phyloP scores from a whole-genome alignment of 92 coral and sea anemone genomes.

The Meandrina meandrites region DNA sequence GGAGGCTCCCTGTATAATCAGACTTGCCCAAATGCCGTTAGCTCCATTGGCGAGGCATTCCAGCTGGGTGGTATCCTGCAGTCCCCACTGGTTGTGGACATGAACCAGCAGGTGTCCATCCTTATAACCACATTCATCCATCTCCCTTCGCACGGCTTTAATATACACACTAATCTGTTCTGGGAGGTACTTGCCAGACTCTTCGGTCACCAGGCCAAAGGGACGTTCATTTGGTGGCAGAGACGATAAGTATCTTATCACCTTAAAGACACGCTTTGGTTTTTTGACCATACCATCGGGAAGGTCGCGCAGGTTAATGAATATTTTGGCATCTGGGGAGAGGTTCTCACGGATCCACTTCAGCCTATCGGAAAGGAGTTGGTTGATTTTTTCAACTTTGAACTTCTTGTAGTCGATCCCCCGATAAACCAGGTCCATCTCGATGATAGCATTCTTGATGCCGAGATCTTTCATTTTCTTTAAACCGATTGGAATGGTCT shows the following conservation, averaged over 20 bases:
- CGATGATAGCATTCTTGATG: conserved; percentile 66
- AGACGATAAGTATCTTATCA: conserved; percentile 57
- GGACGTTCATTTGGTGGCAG: conserved; percentile 59
- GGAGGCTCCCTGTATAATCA: conserved; percentile 63
- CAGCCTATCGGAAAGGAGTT: conserved; percentile 52
- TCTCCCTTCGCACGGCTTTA: conserved; percentile 67
- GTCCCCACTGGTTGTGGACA: conserved; percentile 63
- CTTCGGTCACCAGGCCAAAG: conserved; percentile 68
- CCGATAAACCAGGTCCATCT: conserved; percentile 71
- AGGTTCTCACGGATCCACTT: conserved; percentile 70
- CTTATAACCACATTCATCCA: conserved; percentile 68
- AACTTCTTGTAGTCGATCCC: conserved; percentile 81
- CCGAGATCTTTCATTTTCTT: conserved; percentile 73
- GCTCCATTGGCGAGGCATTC: conserved; percentile 64
- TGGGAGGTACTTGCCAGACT: conserved; percentile 76
- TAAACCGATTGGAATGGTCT: conserved; percentile 76
- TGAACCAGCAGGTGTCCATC: conserved; percentile 63
- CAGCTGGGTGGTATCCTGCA: conserved; percentile 49
- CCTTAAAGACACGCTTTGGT: conserved; percentile 54
- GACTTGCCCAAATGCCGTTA: conserved; percentile 67
- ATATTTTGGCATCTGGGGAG: conserved; percentile 43
- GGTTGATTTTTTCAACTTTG: conserved; percentile 57
- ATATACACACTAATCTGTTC: conserved; percentile 77
- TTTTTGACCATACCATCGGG: conserved; percentile 60
- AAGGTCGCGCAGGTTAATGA: conserved; percentile 66